These are phyloP conservation scores for Leuciscus waleckii DNA, from an alignment of 2,797 vertebrate species.

Conservation along the genomic window DNA sequence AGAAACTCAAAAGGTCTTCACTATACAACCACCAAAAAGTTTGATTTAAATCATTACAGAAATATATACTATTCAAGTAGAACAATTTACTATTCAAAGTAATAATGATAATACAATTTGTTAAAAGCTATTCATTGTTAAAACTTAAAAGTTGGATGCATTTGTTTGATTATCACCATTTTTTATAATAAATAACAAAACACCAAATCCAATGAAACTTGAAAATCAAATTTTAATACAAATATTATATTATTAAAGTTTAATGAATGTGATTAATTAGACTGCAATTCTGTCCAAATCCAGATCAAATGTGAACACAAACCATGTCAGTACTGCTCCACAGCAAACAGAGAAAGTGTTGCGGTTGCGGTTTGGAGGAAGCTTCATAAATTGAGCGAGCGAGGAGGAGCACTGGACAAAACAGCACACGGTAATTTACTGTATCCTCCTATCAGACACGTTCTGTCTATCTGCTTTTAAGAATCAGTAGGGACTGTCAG, in stretches of 20 bases:
- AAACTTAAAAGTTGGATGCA: neutral
- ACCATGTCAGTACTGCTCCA: conserved; percentile 23
- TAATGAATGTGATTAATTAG: conserved; percentile 2
- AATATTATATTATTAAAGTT: neutral
- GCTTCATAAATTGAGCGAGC: conserved; percentile 39
- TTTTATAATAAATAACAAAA: neutral
- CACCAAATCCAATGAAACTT: neutral
- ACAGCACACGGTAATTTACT: conserved; percentile 58
- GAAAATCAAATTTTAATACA: neutral
- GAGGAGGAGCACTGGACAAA: conserved; percentile 34
- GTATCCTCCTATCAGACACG: conserved; percentile 53
- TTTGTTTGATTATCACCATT: neutral
- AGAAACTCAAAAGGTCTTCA: neutral
- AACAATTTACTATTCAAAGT: neutral
- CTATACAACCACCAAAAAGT: neutral
- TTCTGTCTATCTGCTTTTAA: conserved; percentile 65
- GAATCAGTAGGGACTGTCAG: conserved; percentile 73
- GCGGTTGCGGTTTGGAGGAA: conserved; percentile 29
- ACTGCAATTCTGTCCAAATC: conserved; percentile 30
- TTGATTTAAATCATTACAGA: neutral
- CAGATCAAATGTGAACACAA: conserved; percentile 34
- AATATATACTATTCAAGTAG: neutral
- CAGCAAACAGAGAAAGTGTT: conserved; percentile 31
- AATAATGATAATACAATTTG: neutral
- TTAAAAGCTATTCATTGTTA: neutral